Evolutionary conservation across 2,888 invertebrate species (phyloP), one percentile per base, ranked within the genome.

Genomic region (Drosophila pseudotalamancana): DNA sequence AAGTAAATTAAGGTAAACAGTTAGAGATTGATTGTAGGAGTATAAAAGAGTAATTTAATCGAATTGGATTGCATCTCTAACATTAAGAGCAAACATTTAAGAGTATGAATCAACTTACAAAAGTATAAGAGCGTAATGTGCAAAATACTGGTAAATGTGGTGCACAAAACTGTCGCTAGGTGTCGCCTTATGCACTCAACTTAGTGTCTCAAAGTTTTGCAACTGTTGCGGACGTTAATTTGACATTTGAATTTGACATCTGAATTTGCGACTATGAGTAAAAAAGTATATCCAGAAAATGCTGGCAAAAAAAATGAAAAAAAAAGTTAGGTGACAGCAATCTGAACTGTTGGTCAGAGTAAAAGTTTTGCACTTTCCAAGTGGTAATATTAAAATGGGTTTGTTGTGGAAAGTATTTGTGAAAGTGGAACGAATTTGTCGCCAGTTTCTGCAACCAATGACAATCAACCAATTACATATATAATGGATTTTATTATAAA

Each of bases 191-290:
- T 37, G 59, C 46, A 56, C 19, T 63, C 42, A 46, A 64, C 55
- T 50, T 62, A 39, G 29, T 55, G 53, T 50, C 39, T 19, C 19
- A 72, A 69, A 77, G 57, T 78, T 77, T 51, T n/a, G 46, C 35
- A 67, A 60, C 59, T 67, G 61, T 72, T 63, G 59, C 60, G 55
- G 69, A 77, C 79, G 53, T 75, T 77, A 78, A 77, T 77, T 77
- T 77, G 77, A 75, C 77, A 72, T 68, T 78, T 78, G 61, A 75
- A 77, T 75, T 77, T 56, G 43, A 43, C 43, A 43, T 29, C 18
- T 18, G 54, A 77, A 70, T 59, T 68, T 59, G 51, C 32, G 16
- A 63, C 62, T 59, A 12, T 6, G 8, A 42, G 14, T 50, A 37
- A 43, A 12, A n/a, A 21, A 35, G 11, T 16, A 43, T 29, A 55